Conservation (phyloP, 2,797 vertebrate genomes). For the Thunnus albacares region DNA sequence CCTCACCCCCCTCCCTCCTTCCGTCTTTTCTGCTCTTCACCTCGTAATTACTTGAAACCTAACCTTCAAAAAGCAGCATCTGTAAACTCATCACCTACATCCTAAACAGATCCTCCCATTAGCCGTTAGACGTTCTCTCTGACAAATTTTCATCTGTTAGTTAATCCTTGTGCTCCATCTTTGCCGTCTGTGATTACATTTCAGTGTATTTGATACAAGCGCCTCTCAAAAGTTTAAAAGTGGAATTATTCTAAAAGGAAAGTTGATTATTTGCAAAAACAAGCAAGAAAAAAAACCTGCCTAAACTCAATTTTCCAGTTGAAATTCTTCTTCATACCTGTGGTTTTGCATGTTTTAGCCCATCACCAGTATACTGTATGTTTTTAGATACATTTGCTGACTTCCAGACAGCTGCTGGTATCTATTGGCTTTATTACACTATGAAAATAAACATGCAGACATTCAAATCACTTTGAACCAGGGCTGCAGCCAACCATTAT, state of each 20-base stretch:
- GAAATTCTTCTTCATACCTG: not conserved
- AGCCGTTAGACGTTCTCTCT: slow-evolving; percentile 1
- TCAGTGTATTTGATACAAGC: slow-evolving; percentile 18
- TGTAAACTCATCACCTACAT: slow-evolving; percentile 30
- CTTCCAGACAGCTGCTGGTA: not conserved
- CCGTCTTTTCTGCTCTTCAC: slow-evolving; percentile 24
- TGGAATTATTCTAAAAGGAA: not conserved
- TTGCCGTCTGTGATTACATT: slow-evolving; percentile 21
- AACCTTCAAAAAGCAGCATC: slow-evolving; percentile 38
- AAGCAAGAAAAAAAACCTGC: not conserved
- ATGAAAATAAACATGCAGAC: not conserved
- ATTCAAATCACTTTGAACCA: not conserved
- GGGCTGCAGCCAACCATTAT: no score
- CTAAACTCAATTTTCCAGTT: not conserved
- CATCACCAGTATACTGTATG: not conserved
- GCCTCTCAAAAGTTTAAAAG: slow-evolving; percentile 6
- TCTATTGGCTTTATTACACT: not conserved
- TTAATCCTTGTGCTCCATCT: not conserved
- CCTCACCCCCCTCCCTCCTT: not conserved
- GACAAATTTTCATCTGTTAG: not conserved
- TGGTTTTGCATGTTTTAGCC: not conserved
- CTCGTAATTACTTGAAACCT: slow-evolving; percentile 52
- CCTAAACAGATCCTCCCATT: slow-evolving; percentile 31
- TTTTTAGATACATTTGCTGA: not conserved
- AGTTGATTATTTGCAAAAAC: not conserved